Evolutionary conservation across 35 echinoderm and acorn worm genomes (phyloP), one percentile per base, ranked within the genome.

Genomic region (Amphiura filiformis): DNA sequence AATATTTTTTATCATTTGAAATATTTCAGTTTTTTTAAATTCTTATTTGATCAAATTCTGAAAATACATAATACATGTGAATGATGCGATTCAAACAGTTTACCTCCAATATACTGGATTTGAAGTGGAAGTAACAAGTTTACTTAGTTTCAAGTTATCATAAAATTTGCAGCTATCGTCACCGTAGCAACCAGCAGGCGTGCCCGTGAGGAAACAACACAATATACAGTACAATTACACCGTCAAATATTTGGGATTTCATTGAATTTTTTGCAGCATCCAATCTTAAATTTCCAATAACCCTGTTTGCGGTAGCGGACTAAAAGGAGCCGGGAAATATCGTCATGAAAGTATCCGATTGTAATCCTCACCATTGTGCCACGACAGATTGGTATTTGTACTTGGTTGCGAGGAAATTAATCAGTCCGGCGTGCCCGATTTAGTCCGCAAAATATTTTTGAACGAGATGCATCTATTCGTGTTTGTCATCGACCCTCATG

Each of bases 241-340:
- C 61, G 26, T 70, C 61, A 70, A 70, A 70, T 30, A 70, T 26
- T 70, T 30, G 17, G 28, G 26, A 70, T 70, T 70, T 70, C 61
- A 70, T 70, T 70, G 61, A 30, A 70, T 70, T 70, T 70, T 70
- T n/a, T 9, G 41, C 61, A 70, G n/a, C n/a, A n/a, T n/a, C 61
- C 61, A 70, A 70, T 70, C 28, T 70, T 70, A 70, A 70, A 70
- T 70, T 70, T 70, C 61, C 61, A 70, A 70, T 70, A 70, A 13
- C 61, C 15, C 61, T n/a, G 3, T 70, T 52, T 70, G 61, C 61
- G 26, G 17, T 4, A 2, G 61, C n/a, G n/a, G n/a, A n/a, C n/a
- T n/a, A n/a, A n/a, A n/a, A 26, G 61, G 28, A 70, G 61, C 61
- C 61, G 26, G 61, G 61, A 70, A 70, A 70, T 70, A 70, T 70